Evolutionary conservation across 1,140 invertebrate genomes (phyloP).

Genomic region (Camponotus pennsylvanicus): DNA sequence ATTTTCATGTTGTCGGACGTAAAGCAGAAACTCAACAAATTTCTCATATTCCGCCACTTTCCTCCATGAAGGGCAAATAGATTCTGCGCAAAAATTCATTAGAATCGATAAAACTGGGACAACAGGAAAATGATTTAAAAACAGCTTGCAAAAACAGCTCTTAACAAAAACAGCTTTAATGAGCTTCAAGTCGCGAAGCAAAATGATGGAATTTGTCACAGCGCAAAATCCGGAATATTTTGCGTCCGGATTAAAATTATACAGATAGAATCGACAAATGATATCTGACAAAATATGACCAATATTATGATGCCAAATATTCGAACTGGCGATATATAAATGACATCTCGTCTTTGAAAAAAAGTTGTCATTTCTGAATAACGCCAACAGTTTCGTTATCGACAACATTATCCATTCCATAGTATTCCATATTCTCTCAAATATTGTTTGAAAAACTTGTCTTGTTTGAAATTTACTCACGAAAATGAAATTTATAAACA

Average conservation of each 20-base stretch:
- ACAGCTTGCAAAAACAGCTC: constrained; percentile 33
- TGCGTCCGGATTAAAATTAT: neutral
- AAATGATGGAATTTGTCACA: constrained; percentile 70
- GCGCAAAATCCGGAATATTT: constrained; percentile 71
- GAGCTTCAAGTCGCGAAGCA: constrained; percentile 80
- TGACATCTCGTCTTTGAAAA: constrained; percentile 69
- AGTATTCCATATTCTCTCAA: neutral
- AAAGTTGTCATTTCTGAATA: constrained; percentile 29
- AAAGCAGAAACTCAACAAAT: too few relatives aligned
- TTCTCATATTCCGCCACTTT: too few relatives aligned
- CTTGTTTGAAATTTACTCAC: too few relatives aligned
- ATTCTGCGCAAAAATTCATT: too few relatives aligned
- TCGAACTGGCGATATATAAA: constrained; percentile 55
- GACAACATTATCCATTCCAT: neutral
- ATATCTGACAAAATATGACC: neutral
- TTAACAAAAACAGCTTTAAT: constrained; percentile 76
- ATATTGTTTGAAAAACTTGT: too few relatives aligned
- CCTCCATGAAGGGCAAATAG: too few relatives aligned
- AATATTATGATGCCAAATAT: constrained; percentile 59
- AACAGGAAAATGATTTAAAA: too few relatives aligned
- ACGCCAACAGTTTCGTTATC: neutral
- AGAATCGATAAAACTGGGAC: too few relatives aligned
- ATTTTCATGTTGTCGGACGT: too few relatives aligned
- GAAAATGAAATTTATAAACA: too few relatives aligned
- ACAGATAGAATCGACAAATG: constrained; percentile 8